A percentile compares a stretch with the other conserved stretches of the same genome.
phyloP scores from a whole-genome alignment of 2,888 invertebrate species.

The Drosophila meridiana region DNA sequence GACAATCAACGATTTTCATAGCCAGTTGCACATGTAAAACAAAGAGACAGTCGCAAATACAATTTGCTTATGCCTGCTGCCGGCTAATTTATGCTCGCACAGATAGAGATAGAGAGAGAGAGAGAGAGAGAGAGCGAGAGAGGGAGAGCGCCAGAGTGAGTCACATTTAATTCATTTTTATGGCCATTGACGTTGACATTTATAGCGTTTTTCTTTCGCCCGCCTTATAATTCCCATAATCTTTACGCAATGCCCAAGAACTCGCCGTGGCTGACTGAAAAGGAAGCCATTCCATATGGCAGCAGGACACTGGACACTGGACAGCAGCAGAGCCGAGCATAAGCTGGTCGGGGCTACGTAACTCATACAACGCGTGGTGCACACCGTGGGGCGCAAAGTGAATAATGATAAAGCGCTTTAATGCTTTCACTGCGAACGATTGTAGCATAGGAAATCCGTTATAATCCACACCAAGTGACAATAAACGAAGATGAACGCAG shows the following conservation, averaged over 20 bases:
- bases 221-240: slow-evolving; percentile 76
- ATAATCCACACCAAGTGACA: slow-evolving; percentile 81
- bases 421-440: slow-evolving; percentile 81
- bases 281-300: slow-evolving; percentile 42
- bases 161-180: slow-evolving; percentile 73
- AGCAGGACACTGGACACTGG: slow-evolving; percentile 19
- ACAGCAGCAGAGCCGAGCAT: not conserved
- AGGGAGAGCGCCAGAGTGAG: slow-evolving; percentile 7
- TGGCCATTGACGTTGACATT: slow-evolving; percentile 77
- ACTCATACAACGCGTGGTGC: slow-evolving; percentile 63
- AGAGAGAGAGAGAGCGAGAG: not conserved
- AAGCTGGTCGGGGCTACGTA: slow-evolving; percentile 26
- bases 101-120: not conserved
- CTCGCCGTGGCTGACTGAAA: slow-evolving; percentile 15
- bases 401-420: slow-evolving; percentile 82
- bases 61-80: slow-evolving; percentile 60
- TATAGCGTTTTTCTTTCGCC: slow-evolving; percentile 66
- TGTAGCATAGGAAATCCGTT: slow-evolving; percentile 76
- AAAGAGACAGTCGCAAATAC: slow-evolving; percentile 53
- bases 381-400: slow-evolving; percentile 72
- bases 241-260: slow-evolving; percentile 57
- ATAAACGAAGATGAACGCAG: slow-evolving; percentile 70
- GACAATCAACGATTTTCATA: slow-evolving; percentile 81
- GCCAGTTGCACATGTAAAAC: slow-evolving; percentile 80
- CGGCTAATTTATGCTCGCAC: slow-evolving; percentile 59